Base-by-base conservation (phyloP, 1,140 invertebrate species). In the Drosophila baimaii region DNA sequence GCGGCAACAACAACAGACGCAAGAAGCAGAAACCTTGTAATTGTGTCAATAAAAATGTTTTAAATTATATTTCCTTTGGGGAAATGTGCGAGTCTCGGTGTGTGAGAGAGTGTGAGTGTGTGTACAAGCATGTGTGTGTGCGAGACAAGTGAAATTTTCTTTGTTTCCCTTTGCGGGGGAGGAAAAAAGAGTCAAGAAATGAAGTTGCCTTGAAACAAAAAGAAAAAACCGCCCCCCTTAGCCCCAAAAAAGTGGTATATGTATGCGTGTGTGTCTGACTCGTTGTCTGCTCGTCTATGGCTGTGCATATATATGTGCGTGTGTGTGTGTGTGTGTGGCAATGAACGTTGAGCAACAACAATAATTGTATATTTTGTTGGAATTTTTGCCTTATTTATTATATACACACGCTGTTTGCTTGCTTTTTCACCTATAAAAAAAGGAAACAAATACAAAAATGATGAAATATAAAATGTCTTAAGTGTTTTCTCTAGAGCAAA, bases 31-130 rank as follows among this genome's bases (percentile, higher is more conserved):
- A 81, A 77, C 73, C 73, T 77, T 77, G 73, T 77, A 77, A 77
- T 88, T 88, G 83, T 88, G 84, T 88, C 84, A 88, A 82, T 68
- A 82, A 86, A 79, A 86, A 79, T 86, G 66, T 81, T 75, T 78
- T 77, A 81, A 86, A 78, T 81, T 58, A 74, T 81, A 78, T 74
- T 62, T 85, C 77, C 83, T 80, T 74, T 65, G 54, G 73, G 81
- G 61, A 64, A 77, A 69, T 71, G 37, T 58, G 44, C 56, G 39
- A 25, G 31, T 12, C 21, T 51, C 6, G 29, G 21, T 46, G 23
- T 47, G 10, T 55, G 21, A n/a, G 35, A 41, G 10, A 31, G 39
- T 37, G 31, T 39, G 58, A 56, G 39, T 23, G 17, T 55, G 27
- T 57, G 41, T 43, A 21, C 31, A 1, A 44, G 49, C 47, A 39